phyloP scores from a whole-genome alignment of 2,113 vertebrate species.

The Silurus glanis region DNA sequence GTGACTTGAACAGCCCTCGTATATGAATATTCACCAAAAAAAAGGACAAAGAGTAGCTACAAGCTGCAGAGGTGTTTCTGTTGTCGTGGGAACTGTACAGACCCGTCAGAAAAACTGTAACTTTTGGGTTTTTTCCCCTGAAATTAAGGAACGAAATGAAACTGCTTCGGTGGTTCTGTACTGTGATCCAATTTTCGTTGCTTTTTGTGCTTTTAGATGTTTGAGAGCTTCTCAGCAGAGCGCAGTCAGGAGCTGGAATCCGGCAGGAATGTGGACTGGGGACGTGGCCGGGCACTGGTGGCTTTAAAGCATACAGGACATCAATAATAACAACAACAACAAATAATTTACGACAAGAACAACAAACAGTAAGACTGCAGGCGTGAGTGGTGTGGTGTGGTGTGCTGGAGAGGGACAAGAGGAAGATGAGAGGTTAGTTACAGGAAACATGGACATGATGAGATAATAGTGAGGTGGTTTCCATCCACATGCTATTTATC shows the following conservation, averaged over 20 bases:
- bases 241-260: conserved; percentile 1
- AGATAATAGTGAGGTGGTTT: conserved; percentile 39
- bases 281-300: not conserved
- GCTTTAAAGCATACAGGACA: conserved; percentile 40
- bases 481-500: not conserved
- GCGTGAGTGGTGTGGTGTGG: conserved; percentile 57
- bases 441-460: conserved; percentile 48
- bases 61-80: not conserved
- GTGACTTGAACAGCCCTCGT: too few species aligned
- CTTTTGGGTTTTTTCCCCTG: not conserved
- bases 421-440: conserved; percentile 66
- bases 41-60: not conserved
- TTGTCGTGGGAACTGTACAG: not conserved
- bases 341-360: conserved; percentile 48
- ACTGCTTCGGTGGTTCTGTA: not conserved
- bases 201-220: too few species aligned
- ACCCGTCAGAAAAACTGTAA: not conserved
- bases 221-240: not conserved
- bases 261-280: conserved; percentile 42
- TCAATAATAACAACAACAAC: conserved; percentile 63
- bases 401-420: conserved; percentile 66
- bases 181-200: not conserved
- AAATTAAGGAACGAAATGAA: not conserved
- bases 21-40: too few species aligned
- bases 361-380: conserved; percentile 61